These are phyloP conservation scores for Hydropotes inermis DNA, from an alignment of 2,113 vertebrate genomes.

Conservation along the genomic window DNA sequence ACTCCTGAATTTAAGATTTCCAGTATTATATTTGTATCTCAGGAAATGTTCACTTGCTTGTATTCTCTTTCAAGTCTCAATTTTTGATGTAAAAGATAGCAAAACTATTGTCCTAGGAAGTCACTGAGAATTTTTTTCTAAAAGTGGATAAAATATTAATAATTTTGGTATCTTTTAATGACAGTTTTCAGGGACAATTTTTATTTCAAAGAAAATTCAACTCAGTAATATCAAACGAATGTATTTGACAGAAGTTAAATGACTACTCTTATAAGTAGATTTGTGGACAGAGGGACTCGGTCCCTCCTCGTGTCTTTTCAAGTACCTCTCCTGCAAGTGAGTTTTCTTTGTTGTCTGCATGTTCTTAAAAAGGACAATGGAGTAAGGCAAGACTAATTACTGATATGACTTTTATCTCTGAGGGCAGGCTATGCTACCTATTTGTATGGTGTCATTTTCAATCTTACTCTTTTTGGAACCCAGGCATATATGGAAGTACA, in stretches of 20 bases:
- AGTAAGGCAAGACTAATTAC: not conserved
- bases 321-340: not conserved
- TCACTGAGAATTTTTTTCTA: not conserved
- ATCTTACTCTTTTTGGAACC: not conserved
- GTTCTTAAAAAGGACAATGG: not conserved
- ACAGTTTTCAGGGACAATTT: not conserved
- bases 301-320: not conserved
- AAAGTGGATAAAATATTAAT: not conserved
- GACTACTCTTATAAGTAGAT: not conserved
- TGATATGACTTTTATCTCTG: not conserved
- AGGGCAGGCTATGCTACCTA: not conserved
- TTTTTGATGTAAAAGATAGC: too few species aligned
- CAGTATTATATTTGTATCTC: not conserved
- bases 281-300: rapidly evolving
- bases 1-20: not conserved
- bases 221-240: rapidly evolving
- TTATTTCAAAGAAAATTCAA: not conserved
- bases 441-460: not conserved
- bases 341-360: not conserved
- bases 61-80: not conserved
- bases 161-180: not conserved
- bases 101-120: too few species aligned
- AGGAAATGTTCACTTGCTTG: not conserved
- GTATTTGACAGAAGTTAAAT: not conserved
- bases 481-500: rapidly evolving